Evolutionary conservation across 2,888 invertebrate species (phyloP).

Genomic region (Venusia cambrica): DNA sequence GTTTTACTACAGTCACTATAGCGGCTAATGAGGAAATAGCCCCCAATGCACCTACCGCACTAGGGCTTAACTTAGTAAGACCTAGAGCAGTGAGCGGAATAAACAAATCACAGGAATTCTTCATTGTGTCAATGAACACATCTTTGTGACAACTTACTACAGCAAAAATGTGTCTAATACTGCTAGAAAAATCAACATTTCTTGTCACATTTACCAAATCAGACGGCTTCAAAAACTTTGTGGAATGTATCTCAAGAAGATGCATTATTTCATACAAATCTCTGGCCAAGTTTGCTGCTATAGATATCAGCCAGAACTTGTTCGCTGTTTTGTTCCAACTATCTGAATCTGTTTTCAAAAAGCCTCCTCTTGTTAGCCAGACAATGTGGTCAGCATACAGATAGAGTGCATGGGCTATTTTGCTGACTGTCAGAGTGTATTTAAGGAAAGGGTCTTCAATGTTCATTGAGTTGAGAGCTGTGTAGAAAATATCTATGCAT

Average conservation of each 20-base stretch:
- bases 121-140: slow-evolving; percentile 90
- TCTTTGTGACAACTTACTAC: slow-evolving; percentile 76
- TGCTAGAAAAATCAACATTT: slow-evolving; percentile 43
- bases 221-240: slow-evolving; percentile 64
- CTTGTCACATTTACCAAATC: slow-evolving; percentile 52
- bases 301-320: slow-evolving; percentile 92
- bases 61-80: slow-evolving; percentile 88
- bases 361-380: slow-evolving; percentile 90
- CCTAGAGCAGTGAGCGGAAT: slow-evolving; percentile 92
- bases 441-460: slow-evolving; percentile 87
- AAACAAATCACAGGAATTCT: slow-evolving; percentile 93
- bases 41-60: slow-evolving; percentile 89
- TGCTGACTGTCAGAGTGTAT: slow-evolving; percentile 87
- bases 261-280: slow-evolving; percentile 92
- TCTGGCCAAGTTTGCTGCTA: slow-evolving; percentile 88
- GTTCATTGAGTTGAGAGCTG: slow-evolving; percentile 85
- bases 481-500: slow-evolving; percentile 90
- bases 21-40: slow-evolving; percentile 91
- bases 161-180: slow-evolving; percentile 50
- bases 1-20: slow-evolving; percentile 87
- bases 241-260: slow-evolving; percentile 77
- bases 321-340: slow-evolving; percentile 88
- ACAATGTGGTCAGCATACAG: slow-evolving; percentile 92
- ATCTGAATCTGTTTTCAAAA: slow-evolving; percentile 84
- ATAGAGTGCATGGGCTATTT: slow-evolving; percentile 89